Evolutionary conservation across 1,140 invertebrate genomes (phyloP).

Genomic region (Tribolium madens): DNA sequence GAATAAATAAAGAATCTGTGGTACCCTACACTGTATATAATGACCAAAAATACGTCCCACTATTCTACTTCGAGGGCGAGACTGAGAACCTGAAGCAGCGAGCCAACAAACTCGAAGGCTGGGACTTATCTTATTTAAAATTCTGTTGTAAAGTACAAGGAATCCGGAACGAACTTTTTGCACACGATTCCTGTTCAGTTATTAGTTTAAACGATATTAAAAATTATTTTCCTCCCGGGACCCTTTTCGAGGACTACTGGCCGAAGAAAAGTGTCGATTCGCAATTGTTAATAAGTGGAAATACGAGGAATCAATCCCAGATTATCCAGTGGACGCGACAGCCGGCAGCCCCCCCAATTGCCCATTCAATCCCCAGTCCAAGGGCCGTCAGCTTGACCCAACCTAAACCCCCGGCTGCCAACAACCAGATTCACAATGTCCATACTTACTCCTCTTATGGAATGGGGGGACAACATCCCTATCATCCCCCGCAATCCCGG

Average conservation of each 20-base stretch:
- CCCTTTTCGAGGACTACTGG: slow-evolving; percentile 92
- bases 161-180: slow-evolving; percentile 90
- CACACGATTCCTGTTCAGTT: slow-evolving; percentile 88
- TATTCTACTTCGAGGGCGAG: slow-evolving; percentile 96
- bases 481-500: slow-evolving; percentile 56
- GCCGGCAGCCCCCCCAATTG: slow-evolving; percentile 66
- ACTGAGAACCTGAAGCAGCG: slow-evolving; percentile 89
- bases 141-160: slow-evolving; percentile 96
- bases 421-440: slow-evolving; percentile 58
- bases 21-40: slow-evolving; percentile 92
- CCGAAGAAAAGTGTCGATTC: slow-evolving; percentile 87
- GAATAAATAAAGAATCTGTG: slow-evolving; percentile 94
- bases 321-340: slow-evolving; percentile 75
- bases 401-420: slow-evolving; percentile 67
- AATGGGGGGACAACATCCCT: slow-evolving; percentile 57
- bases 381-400: slow-evolving; percentile 64
- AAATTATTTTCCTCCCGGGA: slow-evolving; percentile 89
- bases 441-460: slow-evolving; percentile 56
- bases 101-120: slow-evolving; percentile 86
- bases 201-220: slow-evolving; percentile 91
- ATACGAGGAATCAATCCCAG: slow-evolving; percentile 70
- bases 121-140: slow-evolving; percentile 92
- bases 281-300: slow-evolving; percentile 71
- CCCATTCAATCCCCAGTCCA: slow-evolving; percentile 65
- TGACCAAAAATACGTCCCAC: slow-evolving; percentile 86